Conservation (phyloP, 1,140 invertebrate species). For the Pachypeltis micranthus region DNA sequence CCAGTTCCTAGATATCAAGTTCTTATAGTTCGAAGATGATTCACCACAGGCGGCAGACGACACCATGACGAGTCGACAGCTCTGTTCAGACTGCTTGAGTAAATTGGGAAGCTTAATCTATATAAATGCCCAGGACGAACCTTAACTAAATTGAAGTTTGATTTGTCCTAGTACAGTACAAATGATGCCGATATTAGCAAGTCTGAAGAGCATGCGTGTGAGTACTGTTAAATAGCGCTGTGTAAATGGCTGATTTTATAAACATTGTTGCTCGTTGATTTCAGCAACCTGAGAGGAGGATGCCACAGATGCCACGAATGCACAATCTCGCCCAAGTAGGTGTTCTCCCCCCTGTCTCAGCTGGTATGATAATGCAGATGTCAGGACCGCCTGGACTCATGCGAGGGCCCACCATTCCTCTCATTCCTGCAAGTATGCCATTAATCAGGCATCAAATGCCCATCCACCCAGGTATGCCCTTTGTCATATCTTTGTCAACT, state of each 20-base stretch:
- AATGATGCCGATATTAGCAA: too few species aligned
- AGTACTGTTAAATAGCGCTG: too few species aligned
- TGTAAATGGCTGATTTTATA: conserved; percentile 1
- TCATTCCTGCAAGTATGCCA: conserved; percentile 31
- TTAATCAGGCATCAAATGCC: conserved; percentile 47
- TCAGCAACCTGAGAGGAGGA: conserved; percentile 4
- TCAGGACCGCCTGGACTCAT: conserved; percentile 28
- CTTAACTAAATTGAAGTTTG: too few species aligned
- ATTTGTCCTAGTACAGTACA: too few species aligned
- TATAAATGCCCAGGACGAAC: too few species aligned
- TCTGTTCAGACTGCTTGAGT: too few species aligned
- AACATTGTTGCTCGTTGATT: conserved; percentile 9
- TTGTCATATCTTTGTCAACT: conserved; percentile 31
- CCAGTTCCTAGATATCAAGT: too few species aligned
- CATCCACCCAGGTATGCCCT: conserved; percentile 51
- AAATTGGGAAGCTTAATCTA: too few species aligned
- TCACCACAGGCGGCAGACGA: too few species aligned
- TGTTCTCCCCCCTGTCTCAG: conserved; percentile 13
- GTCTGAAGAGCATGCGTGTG: too few species aligned
- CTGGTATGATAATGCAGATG: conserved; percentile 28
- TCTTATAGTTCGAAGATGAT: too few species aligned
- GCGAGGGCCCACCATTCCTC: conserved; percentile 30
- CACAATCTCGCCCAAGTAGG: neutral
- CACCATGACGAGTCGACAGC: too few species aligned
- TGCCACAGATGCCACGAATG: neutral